These are phyloP conservation scores for Gymnosoma rotundatum DNA, from an alignment of 2,888 invertebrate genomes.

Conservation along the genomic window DNA sequence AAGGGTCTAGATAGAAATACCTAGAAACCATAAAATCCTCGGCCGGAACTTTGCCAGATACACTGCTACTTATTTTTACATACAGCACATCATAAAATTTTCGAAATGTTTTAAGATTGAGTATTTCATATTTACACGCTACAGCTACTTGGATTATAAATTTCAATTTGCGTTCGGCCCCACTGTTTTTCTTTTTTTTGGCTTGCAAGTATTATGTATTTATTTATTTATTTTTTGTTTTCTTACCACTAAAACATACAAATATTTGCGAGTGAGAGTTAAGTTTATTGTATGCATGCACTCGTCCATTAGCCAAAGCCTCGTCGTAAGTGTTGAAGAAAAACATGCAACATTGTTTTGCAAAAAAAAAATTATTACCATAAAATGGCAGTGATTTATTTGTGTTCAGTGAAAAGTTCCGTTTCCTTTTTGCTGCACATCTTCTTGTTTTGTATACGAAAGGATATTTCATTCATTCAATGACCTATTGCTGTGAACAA, in stretches of 20 bases:
- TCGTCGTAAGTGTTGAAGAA: slow-evolving; percentile 59
- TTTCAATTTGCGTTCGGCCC: background rate
- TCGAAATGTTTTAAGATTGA: too few relatives aligned
- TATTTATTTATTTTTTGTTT: background rate
- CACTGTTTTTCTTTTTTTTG: slow-evolving; percentile 7
- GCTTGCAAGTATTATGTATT: background rate
- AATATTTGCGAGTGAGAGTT: slow-evolving; percentile 13
- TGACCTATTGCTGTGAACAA: slow-evolving; percentile 47
- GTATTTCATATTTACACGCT: too few relatives aligned
- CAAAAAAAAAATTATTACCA: slow-evolving; percentile 73
- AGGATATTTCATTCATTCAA: slow-evolving; percentile 56
- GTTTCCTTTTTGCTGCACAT: slow-evolving; percentile 68
- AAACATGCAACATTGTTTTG: slow-evolving; percentile 73
- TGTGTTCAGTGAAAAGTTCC: slow-evolving; percentile 74
- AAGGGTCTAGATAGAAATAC: too few relatives aligned
- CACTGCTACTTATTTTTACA: too few relatives aligned
- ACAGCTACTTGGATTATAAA: too few relatives aligned
- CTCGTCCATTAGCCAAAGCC: slow-evolving; percentile 4
- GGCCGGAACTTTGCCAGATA: too few relatives aligned
- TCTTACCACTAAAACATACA: background rate
- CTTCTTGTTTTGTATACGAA: slow-evolving; percentile 51
- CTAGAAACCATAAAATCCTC: too few relatives aligned
- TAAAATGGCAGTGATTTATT: slow-evolving; percentile 75
- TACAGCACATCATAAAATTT: too few relatives aligned
- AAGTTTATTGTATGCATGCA: background rate